phyloP scores from a whole-genome alignment of 35 echinoderm and acorn worm species.

The Ophiothrix spiculata region DNA sequence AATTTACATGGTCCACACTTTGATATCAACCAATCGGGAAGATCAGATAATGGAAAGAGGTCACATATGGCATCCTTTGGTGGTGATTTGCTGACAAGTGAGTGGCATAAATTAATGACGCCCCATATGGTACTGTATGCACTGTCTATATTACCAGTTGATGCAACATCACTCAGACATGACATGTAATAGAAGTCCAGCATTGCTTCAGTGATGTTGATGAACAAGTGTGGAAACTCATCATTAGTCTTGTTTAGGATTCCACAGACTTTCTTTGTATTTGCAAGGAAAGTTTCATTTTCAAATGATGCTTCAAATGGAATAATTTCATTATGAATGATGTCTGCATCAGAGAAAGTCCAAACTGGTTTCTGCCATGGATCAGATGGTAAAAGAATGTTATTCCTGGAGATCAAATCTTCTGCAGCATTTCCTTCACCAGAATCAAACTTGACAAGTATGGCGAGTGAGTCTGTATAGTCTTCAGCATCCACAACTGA shows the following conservation, averaged over 20 bases:
- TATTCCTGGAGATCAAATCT: conserved; percentile 45
- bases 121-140: conserved; percentile 40
- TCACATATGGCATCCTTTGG: neutral
- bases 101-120: conserved; percentile 35
- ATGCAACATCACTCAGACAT: conserved; percentile 51
- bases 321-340: conserved; percentile 13
- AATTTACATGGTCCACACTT: conserved; percentile 26
- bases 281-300: conserved; percentile 33
- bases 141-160: conserved; percentile 27
- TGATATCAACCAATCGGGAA: conserved; percentile 30
- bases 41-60: neutral
- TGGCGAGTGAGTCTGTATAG: conserved; percentile 10
- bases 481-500: conserved; percentile 32
- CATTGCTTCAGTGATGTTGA: conserved; percentile 23
- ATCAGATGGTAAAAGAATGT: conserved; percentile 42
- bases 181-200: conserved; percentile 76
- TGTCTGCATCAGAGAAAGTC: conserved; percentile 50
- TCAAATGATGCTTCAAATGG: conserved; percentile 46
- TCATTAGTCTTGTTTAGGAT: conserved; percentile 16
- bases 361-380: conserved; percentile 67
- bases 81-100: conserved; percentile 7
- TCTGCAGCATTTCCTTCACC: neutral
- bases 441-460: conserved; percentile 68
- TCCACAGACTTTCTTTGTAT: conserved; percentile 40
- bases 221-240: conserved; percentile 25